A percentile compares a stretch with the other conserved stretches of the same genome.
phyloP scores from a whole-genome alignment of 2,113 vertebrate species.

The Catagonus wagneri region DNA sequence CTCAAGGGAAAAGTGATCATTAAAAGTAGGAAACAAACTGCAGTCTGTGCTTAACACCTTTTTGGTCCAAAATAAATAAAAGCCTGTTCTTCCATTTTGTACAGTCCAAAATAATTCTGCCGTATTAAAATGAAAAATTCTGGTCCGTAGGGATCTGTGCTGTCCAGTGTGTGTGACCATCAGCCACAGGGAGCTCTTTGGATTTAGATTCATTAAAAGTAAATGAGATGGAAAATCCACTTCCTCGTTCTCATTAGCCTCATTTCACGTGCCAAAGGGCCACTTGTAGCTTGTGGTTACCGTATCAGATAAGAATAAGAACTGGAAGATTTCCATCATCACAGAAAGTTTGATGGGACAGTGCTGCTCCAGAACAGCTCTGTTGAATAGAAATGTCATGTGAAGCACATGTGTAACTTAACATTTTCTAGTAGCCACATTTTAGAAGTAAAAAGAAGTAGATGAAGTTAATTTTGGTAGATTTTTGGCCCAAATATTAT shows the following conservation, averaged over 20 bases:
- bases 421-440: neutral
- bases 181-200: neutral
- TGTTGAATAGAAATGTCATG: neutral
- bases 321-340: neutral
- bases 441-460: neutral
- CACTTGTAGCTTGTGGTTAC: neutral
- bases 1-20: neutral
- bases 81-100: neutral
- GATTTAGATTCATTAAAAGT: neutral
- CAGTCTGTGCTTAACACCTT: neutral
- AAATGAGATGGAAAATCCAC: neutral
- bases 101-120: neutral
- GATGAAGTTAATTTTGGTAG: neutral
- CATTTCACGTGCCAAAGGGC: neutral
- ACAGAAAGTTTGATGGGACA: neutral
- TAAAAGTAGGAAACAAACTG: neutral
- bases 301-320: neutral
- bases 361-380: neutral
- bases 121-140: neutral
- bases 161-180: neutral
- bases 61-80: neutral
- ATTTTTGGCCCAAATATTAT: neutral
- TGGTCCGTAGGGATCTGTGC: neutral
- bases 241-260: neutral
- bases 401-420: neutral